Evolutionary conservation across 2,888 invertebrate genomes (phyloP).

Genomic region (Ligdia adustata): DNA sequence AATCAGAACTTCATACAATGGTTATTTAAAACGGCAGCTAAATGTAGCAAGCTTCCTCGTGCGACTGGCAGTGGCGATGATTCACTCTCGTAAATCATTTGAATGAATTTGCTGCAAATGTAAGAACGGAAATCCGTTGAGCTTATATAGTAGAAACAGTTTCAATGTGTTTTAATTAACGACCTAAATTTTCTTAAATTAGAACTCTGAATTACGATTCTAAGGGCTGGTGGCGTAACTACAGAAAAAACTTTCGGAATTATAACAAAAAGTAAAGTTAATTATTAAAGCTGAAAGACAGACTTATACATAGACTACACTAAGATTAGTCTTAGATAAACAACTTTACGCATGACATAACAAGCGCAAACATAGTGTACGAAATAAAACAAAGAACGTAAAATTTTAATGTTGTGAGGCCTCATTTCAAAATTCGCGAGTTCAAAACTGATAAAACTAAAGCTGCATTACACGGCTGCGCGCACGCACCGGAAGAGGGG

Average conservation of each 20-base stretch:
- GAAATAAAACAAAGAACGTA: conserved; percentile 9
- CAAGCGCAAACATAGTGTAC: conserved; percentile 9
- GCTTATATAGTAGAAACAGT: conserved; percentile 11
- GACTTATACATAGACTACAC: no score
- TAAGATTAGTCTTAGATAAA: no score
- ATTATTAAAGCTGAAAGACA: no score
- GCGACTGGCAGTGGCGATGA: conserved; percentile 9
- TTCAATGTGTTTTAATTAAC: neutral
- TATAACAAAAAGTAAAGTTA: no score
- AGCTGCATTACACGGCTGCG: conserved; percentile 35
- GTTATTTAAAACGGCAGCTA: conserved; percentile 12
- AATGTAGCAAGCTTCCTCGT: conserved; percentile 15
- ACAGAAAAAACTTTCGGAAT: no score
- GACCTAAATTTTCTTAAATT: neutral
- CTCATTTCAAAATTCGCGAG: conserved; percentile 26
- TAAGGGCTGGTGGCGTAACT: no score
- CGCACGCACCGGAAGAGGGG: conserved; percentile 72
- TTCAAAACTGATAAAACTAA: conserved; percentile 20
- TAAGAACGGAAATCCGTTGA: conserved; percentile 15
- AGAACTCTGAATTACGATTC: no score
- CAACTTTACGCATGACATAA: neutral
- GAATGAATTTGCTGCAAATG: conserved; percentile 10
- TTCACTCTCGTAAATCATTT: conserved; percentile 16
- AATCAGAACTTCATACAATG: conserved; percentile 7
- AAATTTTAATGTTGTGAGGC: neutral